These are phyloP conservation scores for Sapajus apella DNA, from an alignment of 2,113 vertebrate genomes.

Conservation along the genomic window DNA sequence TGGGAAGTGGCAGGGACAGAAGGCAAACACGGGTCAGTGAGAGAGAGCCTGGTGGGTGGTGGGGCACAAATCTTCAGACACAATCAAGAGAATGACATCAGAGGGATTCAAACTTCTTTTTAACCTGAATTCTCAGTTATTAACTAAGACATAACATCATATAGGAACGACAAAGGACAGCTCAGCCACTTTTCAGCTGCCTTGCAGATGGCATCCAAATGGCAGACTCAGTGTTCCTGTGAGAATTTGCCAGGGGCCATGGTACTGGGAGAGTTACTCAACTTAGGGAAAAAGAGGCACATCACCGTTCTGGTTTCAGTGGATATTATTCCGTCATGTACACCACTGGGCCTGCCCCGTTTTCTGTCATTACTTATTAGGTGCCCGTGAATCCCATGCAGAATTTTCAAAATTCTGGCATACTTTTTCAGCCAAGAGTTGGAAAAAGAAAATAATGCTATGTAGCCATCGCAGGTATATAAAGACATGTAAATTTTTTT, in stretches of 20 bases:
- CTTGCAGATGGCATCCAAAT: conserved; percentile 86
- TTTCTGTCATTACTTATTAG: conserved; percentile 75
- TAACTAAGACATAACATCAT: conserved; percentile 83
- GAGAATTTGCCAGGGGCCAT: conserved; percentile 70
- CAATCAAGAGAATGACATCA: conserved; percentile 82
- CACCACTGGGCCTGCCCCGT: conserved; percentile 49
- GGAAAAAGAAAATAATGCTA: conserved; percentile 57
- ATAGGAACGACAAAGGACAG: conserved; percentile 76
- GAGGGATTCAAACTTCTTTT: conserved; percentile 75
- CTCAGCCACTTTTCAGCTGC: conserved; percentile 80
- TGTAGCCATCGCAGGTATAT: not conserved
- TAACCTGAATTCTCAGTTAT: conserved; percentile 75
- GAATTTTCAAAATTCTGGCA: conserved; percentile 70
- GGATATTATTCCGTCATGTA: conserved; percentile 74
- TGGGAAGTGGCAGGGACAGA: conserved; percentile 87
- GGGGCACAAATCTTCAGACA: conserved; percentile 75
- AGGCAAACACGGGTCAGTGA: conserved; percentile 86
- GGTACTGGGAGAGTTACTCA: conserved; percentile 72
- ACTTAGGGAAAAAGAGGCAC: not conserved
- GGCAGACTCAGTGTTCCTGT: conserved; percentile 73
- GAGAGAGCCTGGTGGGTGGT: conserved; percentile 81
- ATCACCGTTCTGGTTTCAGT: conserved; percentile 65
- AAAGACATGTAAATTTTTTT: not conserved
- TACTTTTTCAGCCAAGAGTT: conserved; percentile 75
- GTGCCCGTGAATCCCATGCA: conserved; percentile 28